These are phyloP conservation scores for Stichodactyla helianthus DNA, from an alignment of 64 coral and sea anemone genomes.

Conservation along the genomic window DNA sequence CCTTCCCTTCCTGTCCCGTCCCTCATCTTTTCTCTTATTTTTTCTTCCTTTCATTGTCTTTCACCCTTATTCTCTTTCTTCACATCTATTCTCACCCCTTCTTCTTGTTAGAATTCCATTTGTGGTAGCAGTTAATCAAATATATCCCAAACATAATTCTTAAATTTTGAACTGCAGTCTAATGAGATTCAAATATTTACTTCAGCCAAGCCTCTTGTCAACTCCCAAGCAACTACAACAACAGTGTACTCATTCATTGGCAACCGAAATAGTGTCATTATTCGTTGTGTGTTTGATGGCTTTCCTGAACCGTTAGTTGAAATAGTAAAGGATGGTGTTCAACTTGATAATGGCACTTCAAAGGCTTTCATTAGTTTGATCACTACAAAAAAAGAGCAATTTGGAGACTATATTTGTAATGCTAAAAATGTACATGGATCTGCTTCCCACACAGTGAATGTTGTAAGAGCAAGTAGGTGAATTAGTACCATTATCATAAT, in stretches of 20 bases:
- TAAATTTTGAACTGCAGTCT: neutral
- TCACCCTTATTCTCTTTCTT: too few species aligned
- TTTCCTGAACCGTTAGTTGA: neutral
- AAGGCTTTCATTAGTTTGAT: neutral
- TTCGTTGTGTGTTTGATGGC: neutral
- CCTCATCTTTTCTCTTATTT: too few species aligned
- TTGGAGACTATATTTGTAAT: conserved; percentile 4
- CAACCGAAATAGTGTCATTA: neutral
- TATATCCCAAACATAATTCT: too few species aligned
- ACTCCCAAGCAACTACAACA: neutral
- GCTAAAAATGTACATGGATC: neutral
- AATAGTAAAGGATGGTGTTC: neutral
- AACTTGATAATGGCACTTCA: neutral
- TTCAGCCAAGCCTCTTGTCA: conserved; percentile 3
- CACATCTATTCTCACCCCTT: too few species aligned
- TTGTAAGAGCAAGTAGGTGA: neutral
- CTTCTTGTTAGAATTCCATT: too few species aligned
- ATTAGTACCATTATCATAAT: neutral
- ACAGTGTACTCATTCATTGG: neutral
- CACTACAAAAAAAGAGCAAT: neutral
- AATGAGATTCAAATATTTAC: neutral
- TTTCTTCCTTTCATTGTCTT: too few species aligned
- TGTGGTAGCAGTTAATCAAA: too few species aligned
- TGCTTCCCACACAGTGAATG: neutral
- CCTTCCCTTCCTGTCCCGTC: neutral